These are phyloP conservation scores for Lethenteron camtschaticum DNA, from an alignment of 2,113 vertebrate species.

Conservation along the genomic window DNA sequence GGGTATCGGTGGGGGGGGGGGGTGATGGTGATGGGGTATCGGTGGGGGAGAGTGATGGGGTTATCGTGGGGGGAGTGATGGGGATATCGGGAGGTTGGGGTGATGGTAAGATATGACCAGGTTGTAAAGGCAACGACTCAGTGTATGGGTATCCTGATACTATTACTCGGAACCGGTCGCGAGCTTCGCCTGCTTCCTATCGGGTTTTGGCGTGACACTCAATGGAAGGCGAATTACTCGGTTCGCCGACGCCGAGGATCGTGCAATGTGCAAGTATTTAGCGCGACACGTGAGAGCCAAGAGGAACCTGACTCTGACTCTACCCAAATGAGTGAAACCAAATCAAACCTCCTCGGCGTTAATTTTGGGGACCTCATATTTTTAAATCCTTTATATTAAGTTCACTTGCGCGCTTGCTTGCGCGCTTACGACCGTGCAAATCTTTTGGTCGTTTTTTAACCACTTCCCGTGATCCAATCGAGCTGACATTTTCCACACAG, in stretches of 20 bases:
- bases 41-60: not conserved
- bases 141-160: not conserved
- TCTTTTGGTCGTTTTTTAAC: too few species aligned
- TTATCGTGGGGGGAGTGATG: not conserved
- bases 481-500: too few species aligned
- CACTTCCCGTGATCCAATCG: too few species aligned
- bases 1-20: not conserved
- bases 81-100: not conserved
- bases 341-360: not conserved
- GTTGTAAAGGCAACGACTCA: not conserved
- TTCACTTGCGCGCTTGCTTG: too few species aligned
- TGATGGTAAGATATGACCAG: not conserved
- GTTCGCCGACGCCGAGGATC: too few species aligned
- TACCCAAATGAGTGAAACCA: not conserved
- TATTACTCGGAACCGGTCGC: not conserved
- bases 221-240: too few species aligned
- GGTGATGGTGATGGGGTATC: not conserved
- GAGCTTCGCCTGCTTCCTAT: too few species aligned
- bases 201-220: too few species aligned
- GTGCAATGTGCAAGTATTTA: not conserved
- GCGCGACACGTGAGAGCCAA: not conserved
- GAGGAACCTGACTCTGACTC: not conserved
- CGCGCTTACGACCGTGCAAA: too few species aligned
- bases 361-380: too few species aligned
- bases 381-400: too few species aligned